phyloP scores from a whole-genome alignment of 2,113 vertebrate species.

The Lepisosteus osseus region DNA sequence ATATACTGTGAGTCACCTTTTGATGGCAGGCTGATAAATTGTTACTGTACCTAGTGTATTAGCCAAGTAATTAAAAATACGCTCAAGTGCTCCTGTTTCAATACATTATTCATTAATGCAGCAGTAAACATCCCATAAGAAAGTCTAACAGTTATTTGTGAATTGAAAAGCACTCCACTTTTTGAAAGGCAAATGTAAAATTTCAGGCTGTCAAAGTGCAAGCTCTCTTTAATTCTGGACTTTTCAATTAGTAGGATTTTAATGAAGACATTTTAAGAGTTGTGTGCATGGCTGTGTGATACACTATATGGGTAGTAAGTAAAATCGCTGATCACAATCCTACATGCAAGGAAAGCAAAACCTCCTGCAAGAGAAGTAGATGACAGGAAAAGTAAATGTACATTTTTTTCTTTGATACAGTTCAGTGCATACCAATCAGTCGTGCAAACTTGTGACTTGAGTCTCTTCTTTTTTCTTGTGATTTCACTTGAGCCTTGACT shows the following conservation, averaged over 20 bases:
- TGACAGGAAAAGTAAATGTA: background rate
- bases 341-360: conserved; percentile 4
- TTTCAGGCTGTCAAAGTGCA: background rate
- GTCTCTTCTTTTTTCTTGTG: too few species aligned
- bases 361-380: background rate
- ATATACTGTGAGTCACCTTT: background rate
- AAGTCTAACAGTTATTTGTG: background rate
- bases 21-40: background rate
- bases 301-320: background rate
- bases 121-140: conserved; percentile 1
- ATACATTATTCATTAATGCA: background rate
- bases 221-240: too few species aligned
- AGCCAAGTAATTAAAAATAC: conserved; percentile 16
- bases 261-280: background rate
- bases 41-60: conserved; percentile 7
- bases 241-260: too few species aligned
- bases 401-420: too few species aligned
- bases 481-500: too few species aligned
- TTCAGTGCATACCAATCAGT: too few species aligned
- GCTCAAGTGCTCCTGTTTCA: background rate
- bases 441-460: too few species aligned
- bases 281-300: background rate
- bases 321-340: conserved; percentile 3
- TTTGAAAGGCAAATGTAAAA: background rate
- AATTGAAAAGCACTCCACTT: background rate